These are phyloP conservation scores for Leptonema lineaticorne DNA, from an alignment of 1,140 invertebrate species.

Conservation along the genomic window DNA sequence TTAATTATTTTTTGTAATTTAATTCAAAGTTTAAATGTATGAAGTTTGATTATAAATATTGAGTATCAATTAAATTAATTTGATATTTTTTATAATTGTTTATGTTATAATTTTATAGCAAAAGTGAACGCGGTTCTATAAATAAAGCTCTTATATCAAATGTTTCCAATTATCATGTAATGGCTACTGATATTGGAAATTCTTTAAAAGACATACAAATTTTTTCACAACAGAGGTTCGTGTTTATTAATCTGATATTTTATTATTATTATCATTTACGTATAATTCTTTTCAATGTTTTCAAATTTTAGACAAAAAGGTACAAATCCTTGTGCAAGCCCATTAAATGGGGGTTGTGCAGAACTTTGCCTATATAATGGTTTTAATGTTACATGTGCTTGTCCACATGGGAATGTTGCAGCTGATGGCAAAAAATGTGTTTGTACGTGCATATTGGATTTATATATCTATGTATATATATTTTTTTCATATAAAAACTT, in stretches of 20 bases:
- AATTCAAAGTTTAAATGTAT: slow-evolving; percentile 1
- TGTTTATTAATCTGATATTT: slow-evolving; percentile 5
- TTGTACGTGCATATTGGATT: slow-evolving; percentile 49
- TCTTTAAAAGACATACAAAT: slow-evolving; percentile 72
- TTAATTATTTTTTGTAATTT: too few species aligned
- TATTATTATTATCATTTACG: too few species aligned
- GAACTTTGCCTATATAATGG: slow-evolving; percentile 81
- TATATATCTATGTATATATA: background rate
- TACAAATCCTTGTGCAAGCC: slow-evolving; percentile 64
- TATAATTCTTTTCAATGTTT: background rate
- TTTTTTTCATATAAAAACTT: too few species aligned
- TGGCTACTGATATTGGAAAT: slow-evolving; percentile 64
- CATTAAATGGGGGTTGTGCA: slow-evolving; percentile 74
- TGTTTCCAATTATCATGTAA: slow-evolving; percentile 56
- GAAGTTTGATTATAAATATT: background rate
- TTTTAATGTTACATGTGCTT: slow-evolving; percentile 65
- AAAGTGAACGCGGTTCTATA: slow-evolving; percentile 65
- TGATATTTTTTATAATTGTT: slow-evolving; percentile 18
- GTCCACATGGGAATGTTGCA: slow-evolving; percentile 71
- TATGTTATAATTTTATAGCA: slow-evolving; percentile 51
- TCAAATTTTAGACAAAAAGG: slow-evolving; percentile 54
- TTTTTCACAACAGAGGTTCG: slow-evolving; percentile 53
- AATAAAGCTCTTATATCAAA: slow-evolving; percentile 63
- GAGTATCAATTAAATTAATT: background rate
- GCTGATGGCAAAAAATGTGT: slow-evolving; percentile 64